Evolutionary conservation across 2,888 invertebrate genomes (phyloP), one percentile per base, ranked within the genome.

Genomic region (Drosophila pullipes): DNA sequence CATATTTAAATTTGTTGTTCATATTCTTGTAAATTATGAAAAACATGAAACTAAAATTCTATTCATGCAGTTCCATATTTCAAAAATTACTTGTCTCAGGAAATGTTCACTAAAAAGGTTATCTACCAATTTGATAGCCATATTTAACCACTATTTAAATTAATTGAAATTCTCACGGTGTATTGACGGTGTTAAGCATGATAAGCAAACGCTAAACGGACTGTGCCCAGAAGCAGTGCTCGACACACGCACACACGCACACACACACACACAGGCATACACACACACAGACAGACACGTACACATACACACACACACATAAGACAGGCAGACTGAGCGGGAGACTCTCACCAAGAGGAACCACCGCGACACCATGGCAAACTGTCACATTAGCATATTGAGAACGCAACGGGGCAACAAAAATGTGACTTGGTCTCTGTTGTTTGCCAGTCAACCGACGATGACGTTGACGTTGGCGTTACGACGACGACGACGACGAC

Each of bases 301-400:
- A 52, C 11, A 49, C 25, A 33, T 18, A 16, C n/a, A 44, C 9
- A 59, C 28, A 30, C 6, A 30, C 7, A 16, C 1, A 30, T n/a
- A 53, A 47, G 35, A 44, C 31, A 37, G 59, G 53, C 16, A 35
- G 61, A 18, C n/a, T 60, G 58, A 54, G 75, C 49, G 68, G 60
- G 35, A 62, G 50, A 61, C 50, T 69, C 78, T 74, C 64, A 65
- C 50, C 70, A 54, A 57, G 67, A 73, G 69, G 68, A 83, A 60
- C 44, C 62, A 62, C 39, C 37, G 61, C 78, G 61, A 69, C 73
- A 64, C 62, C 61, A 78, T 74, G 70, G 84, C 87, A 87, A 91
- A 88, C 90, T 89, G 91, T 91, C 87, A 82, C 90, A 88, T 88
- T 88, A 88, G 90, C 87, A 88, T 88, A 88, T 88, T 89, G 77